phyloP scores from a whole-genome alignment of 2,888 invertebrate genomes.

The Xiphydria camelus region DNA sequence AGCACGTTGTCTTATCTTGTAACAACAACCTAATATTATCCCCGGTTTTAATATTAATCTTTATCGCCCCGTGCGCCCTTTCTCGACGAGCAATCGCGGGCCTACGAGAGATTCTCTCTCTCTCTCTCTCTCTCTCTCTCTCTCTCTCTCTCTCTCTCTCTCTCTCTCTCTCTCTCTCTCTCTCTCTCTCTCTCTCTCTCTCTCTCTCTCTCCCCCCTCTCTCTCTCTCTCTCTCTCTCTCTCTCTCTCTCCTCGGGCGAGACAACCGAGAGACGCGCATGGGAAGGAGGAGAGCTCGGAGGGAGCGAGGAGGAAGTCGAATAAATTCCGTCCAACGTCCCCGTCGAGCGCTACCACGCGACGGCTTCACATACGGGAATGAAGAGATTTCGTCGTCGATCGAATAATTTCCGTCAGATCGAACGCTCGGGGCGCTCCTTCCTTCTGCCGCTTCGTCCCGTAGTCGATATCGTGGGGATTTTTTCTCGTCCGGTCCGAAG shows the following conservation, averaged over 20 bases:
- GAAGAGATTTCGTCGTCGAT: too few species aligned
- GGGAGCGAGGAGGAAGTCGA: background rate
- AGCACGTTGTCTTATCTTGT: slow-evolving; percentile 1
- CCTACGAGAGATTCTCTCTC: slow-evolving; percentile 16
- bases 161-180: slow-evolving; percentile 6
- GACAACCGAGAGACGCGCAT: too few species aligned
- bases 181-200: slow-evolving; percentile 9
- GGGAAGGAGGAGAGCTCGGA: too few species aligned
- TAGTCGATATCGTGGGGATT: too few species aligned
- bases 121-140: too few species aligned
- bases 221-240: slow-evolving; percentile 10
- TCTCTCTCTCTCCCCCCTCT: slow-evolving; percentile 14
- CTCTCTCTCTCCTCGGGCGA: slow-evolving; percentile 11
- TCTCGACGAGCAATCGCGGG: slow-evolving; percentile 19
- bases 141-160: slow-evolving; percentile 5
- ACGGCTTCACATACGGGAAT: too few species aligned
- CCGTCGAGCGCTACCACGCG: too few species aligned
- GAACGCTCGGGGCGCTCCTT: too few species aligned
- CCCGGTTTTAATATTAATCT: background rate
- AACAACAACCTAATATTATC: slow-evolving; percentile 1
- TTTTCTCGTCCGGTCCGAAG: too few species aligned
- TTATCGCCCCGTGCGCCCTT: background rate
- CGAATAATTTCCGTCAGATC: too few species aligned
- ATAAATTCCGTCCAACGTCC: too few species aligned
- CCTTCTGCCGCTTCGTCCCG: too few species aligned